A percentile compares a stretch with the other conserved stretches of the same genome.
phyloP scores from a whole-genome alignment of 37 sponge, comb jelly and placozoan species.

The Chondrosia reniformis region DNA sequence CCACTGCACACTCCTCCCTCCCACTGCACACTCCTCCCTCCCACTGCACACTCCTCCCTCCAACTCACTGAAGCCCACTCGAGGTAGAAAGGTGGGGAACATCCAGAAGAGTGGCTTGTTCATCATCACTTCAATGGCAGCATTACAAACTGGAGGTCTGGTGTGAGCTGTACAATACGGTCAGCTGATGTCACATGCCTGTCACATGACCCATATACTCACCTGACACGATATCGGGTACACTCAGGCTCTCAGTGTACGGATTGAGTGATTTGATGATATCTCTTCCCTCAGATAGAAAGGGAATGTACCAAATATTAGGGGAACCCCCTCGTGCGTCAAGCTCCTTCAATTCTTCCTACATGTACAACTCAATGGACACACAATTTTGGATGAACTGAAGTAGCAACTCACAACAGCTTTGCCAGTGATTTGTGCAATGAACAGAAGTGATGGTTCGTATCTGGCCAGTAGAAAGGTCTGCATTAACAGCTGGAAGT shows the following conservation, averaged over 20 bases:
- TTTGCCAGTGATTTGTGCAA: conserved; percentile 56
- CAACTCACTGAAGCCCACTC: conserved; percentile 53
- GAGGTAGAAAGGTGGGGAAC: conserved; percentile 53
- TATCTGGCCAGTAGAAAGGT: conserved; percentile 67
- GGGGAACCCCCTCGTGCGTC: background rate
- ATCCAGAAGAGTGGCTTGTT: conserved; percentile 50
- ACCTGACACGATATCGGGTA: background rate
- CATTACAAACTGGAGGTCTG: conserved; percentile 31
- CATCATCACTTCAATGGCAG: conserved; percentile 45
- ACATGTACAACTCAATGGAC: background rate
- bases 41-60: no score
- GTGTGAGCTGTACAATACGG: conserved; percentile 8
- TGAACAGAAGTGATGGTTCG: conserved; percentile 60
- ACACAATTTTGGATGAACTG: background rate
- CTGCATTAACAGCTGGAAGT: conserved; percentile 75
- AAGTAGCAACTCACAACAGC: conserved; percentile 46
- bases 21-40: no score
- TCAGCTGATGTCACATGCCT: background rate
- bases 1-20: no score
- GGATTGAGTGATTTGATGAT: background rate
- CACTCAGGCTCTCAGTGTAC: background rate
- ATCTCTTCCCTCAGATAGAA: background rate
- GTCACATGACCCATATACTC: no score
- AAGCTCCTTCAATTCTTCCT: background rate
- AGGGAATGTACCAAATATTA: background rate